Percentiles rank a stretch among this genome's conserved stretches.
Conservation (phyloP, 2,797 vertebrate genomes). For the Crocodylus rhombifer region DNA sequence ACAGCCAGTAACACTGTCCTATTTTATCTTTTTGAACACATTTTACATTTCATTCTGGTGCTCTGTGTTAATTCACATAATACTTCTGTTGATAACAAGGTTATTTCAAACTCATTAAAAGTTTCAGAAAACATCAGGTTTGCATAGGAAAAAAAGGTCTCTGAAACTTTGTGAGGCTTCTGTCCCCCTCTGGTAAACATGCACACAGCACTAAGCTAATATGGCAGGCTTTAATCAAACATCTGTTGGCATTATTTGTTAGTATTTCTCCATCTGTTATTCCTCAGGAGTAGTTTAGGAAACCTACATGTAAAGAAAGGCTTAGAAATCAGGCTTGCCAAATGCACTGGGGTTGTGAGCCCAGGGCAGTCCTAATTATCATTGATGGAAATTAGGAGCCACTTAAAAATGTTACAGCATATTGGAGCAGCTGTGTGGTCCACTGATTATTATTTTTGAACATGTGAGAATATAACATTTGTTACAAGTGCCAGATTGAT, state of each 20-base stretch:
- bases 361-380: neutral
- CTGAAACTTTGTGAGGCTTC: neutral
- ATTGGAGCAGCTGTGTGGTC: neutral
- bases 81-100: constrained; percentile 39
- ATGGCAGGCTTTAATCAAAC: neutral
- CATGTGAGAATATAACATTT: neutral
- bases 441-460: neutral
- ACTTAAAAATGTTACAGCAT: rapidly evolving
- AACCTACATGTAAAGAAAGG: neutral
- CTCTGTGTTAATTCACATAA: constrained; percentile 45
- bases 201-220: neutral
- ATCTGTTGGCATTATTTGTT: neutral
- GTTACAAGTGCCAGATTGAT: neutral
- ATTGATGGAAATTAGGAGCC: neutral
- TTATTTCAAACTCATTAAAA: constrained; percentile 61
- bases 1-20: neutral
- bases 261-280: constrained; percentile 17
- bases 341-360: rapidly evolving
- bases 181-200: neutral
- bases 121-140: constrained; percentile 16
- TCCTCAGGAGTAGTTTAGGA: neutral
- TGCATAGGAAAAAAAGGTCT: neutral
- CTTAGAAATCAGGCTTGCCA: neutral
- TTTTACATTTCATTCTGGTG: constrained; percentile 60
- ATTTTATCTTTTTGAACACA: constrained; percentile 66